phyloP scores from a whole-genome alignment of 1,140 invertebrate species.

The Helicoverpa zea region DNA sequence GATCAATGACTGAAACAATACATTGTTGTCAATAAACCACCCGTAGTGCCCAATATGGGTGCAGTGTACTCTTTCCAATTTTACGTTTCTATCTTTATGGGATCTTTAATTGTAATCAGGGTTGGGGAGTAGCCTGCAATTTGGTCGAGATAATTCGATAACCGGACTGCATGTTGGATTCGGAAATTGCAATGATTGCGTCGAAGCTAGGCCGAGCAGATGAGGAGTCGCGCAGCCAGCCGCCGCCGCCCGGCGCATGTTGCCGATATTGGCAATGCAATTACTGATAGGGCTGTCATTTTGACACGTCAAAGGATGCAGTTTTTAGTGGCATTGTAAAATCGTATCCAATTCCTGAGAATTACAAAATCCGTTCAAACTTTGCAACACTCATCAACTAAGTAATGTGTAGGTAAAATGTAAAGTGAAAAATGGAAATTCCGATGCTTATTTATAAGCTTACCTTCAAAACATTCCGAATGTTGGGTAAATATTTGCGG shows the following conservation, averaged over 20 bases:
- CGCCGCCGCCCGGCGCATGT: conserved; percentile 43
- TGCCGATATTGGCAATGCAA: conserved; percentile 54
- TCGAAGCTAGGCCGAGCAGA: conserved; percentile 52
- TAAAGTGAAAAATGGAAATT: conserved; percentile 1
- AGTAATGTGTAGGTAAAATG: too few species aligned
- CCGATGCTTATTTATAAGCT: conserved; percentile 5
- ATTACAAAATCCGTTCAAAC: background rate
- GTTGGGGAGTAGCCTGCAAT: conserved; percentile 46
- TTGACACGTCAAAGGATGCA: conserved; percentile 1
- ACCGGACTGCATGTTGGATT: conserved; percentile 48
- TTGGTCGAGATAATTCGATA: conserved; percentile 50
- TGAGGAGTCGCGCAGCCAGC: conserved; percentile 42
- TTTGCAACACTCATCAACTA: background rate
- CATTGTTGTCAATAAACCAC: conserved; percentile 18
- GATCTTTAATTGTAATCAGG: conserved; percentile 39
- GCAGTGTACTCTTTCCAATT: conserved; percentile 23
- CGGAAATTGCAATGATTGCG: conserved; percentile 81
- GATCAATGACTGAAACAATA: conserved; percentile 1
- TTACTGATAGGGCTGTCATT: conserved; percentile 52
- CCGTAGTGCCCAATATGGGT: conserved; percentile 22
- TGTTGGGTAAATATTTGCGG: conserved; percentile 31
- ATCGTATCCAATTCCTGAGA: too few species aligned
- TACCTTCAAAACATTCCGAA: conserved; percentile 27
- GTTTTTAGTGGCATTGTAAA: too few species aligned
- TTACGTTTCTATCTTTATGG: conserved; percentile 17